Evolutionary conservation across 2,113 vertebrate species (phyloP).

Genomic region (Oceanodroma tethys): DNA sequence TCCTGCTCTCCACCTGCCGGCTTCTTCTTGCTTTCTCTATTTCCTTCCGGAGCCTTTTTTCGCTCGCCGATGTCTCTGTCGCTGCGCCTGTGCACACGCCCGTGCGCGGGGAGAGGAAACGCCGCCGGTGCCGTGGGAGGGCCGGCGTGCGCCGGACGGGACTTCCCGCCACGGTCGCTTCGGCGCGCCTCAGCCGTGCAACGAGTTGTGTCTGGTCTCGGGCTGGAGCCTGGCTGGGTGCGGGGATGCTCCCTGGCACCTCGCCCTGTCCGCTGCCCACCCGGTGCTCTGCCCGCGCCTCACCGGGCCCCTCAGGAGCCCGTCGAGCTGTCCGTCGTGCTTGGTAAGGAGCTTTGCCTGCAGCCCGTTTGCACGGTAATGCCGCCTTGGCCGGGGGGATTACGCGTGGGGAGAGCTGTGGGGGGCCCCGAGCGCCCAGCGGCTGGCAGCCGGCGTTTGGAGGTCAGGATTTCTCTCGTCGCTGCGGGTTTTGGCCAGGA

Average conservation of each 20-base stretch:
- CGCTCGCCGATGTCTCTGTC: not conserved
- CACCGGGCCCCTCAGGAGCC: not conserved
- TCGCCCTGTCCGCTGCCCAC: fast-evolving
- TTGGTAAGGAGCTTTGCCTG: slow-evolving; percentile 31
- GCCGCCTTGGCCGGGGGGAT: not conserved
- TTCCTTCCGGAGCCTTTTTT: slow-evolving; percentile 54
- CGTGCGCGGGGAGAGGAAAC: slow-evolving; percentile 1
- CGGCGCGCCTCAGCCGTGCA: not conserved
- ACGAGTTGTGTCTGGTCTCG: not conserved
- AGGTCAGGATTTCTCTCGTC: not conserved
- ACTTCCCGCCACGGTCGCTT: not conserved
- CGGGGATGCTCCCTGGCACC: not conserved
- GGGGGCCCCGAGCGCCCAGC: not conserved
- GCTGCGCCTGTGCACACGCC: not conserved
- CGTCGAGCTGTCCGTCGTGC: not conserved
- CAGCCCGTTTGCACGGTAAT: not conserved
- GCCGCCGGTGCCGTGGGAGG: not conserved
- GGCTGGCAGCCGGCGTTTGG: not conserved
- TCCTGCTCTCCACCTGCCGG: slow-evolving; percentile 33
- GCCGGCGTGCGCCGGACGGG: not conserved
- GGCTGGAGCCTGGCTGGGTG: not conserved
- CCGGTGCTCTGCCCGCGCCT: not conserved
- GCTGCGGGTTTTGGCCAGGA: not conserved
- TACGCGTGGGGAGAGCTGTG: not conserved
- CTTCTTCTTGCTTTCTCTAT: slow-evolving; percentile 17